Evolutionary conservation across 2,888 invertebrate species (phyloP), one percentile per base, ranked within the genome.

Genomic region (Lochmaea crataegi): DNA sequence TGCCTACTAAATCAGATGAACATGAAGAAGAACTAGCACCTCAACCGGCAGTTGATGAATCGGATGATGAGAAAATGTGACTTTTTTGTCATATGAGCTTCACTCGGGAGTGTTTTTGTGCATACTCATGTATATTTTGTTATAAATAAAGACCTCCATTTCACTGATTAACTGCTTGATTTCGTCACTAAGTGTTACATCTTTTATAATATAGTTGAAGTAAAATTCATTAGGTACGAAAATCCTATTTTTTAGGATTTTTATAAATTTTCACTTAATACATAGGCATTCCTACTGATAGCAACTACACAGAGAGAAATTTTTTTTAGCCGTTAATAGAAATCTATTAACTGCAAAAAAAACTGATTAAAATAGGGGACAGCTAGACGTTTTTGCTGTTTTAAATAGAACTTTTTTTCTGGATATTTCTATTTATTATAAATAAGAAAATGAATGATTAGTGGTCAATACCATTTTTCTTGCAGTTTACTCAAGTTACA

Each of bases 1-100:
- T 53, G 9, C 18, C 53, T 53, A 10, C 53, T 53, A 53, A 16
- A 53, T 14, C n/a, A 12, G 14, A 14, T 53, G 53, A n/a, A 16
- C 53, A 32, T 32, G 32, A 53, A 53, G 53, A 53, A 53, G 53
- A 53, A 53, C 9, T 14, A 53, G 53, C 53, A 53, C 53, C 53
- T n/a, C 10, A 53, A 53, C 53, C 53, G 14, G 53, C 53, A 9
- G 53, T 14, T n/a, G 53, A 53, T 53, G n/a, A 53, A 53, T 53
- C 53, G 9, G 53, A 53, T 53, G 53, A 53, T n/a, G 53, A 53
- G 14, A 2, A 53, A 53, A 12, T n/a, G 53, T 16, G 7, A 53
- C 9, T 12, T 12, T 53, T 53, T n/a, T n/a, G n/a, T n/a, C 4
- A 48, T 48, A 48, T 12, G 48, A 16, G 53, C 16, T 53, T 53